Percentiles rank a stretch among this genome's conserved stretches.
phyloP scores from a whole-genome alignment of 2,888 invertebrate species.

The Eupithecia tripunctaria region DNA sequence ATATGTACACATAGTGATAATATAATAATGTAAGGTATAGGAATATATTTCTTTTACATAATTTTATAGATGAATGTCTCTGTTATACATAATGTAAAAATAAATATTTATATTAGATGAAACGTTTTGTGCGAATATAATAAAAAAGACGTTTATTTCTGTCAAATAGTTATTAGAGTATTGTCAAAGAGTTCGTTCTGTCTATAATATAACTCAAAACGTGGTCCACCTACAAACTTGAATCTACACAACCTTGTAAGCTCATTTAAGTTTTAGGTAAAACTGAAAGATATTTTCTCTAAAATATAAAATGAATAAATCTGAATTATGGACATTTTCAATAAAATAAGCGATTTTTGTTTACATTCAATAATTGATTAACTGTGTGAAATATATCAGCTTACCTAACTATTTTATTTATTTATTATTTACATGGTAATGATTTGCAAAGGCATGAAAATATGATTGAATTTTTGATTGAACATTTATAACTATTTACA shows the following conservation, averaged over 20 bases:
- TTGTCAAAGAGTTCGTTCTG: constrained; percentile 72
- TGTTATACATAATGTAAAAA: constrained; percentile 53
- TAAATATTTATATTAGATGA: constrained; percentile 52
- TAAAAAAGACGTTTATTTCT: constrained; percentile 59
- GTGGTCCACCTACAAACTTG: constrained; percentile 63
- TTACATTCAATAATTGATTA: neutral
- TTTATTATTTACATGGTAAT: constrained; percentile 6
- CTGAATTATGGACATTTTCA: neutral
- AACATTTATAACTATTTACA: constrained; percentile 10
- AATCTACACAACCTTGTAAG: constrained; percentile 79
- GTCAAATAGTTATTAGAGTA: constrained; percentile 73
- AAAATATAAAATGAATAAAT: neutral
- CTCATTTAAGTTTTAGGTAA: constrained; percentile 50
- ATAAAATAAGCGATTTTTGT: neutral
- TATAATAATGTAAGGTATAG: constrained; percentile 63
- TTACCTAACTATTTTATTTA: neutral
- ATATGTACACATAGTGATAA: constrained; percentile 52
- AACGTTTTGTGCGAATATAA: constrained; percentile 76
- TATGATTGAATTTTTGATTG: constrained; percentile 1
- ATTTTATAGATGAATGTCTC: constrained; percentile 60
- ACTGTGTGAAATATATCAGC: neutral
- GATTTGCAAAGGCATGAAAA: neutral
- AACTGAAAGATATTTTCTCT: neutral
- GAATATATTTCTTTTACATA: constrained; percentile 67
- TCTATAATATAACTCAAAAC: constrained; percentile 55